Percentiles rank a stretch among this genome's conserved stretches.
These are phyloP conservation scores for Pollachius pollachius DNA, from an alignment of 2,113 vertebrate species.

Conservation along the genomic window DNA sequence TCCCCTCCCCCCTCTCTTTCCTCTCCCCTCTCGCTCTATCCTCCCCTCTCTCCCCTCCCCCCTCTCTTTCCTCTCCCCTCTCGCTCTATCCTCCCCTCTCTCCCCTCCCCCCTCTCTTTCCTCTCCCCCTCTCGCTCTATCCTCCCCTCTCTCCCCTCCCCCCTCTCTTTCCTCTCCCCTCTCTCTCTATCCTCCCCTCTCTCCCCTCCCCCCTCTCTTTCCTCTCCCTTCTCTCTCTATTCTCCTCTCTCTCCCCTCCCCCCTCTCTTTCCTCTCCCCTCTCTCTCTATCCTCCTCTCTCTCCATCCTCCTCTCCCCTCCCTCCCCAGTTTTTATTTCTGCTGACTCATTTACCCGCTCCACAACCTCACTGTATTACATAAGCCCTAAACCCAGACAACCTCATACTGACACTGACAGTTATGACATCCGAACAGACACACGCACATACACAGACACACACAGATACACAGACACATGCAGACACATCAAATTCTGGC, in stretches of 20 bases:
- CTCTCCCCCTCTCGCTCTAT: too few relatives aligned
- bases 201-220: neutral
- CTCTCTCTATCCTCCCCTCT: neutral
- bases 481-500: too few relatives aligned
- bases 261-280: too few relatives aligned
- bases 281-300: neutral
- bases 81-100: neutral
- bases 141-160: too few relatives aligned
- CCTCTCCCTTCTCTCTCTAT: too few relatives aligned
- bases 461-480: too few relatives aligned
- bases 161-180: neutral
- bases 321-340: neutral
- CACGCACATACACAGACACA: too few relatives aligned
- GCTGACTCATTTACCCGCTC: neutral
- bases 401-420: too few relatives aligned
- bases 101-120: too few relatives aligned
- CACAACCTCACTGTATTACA: neutral
- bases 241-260: too few relatives aligned
- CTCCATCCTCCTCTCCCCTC: neutral
- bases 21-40: neutral
- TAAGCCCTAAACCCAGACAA: too few relatives aligned
- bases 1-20: neutral
- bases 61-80: neutral
- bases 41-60: neutral
- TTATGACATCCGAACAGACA: too few relatives aligned